Conservation (phyloP, 2,888 invertebrate species). For the Mythimna impura region DNA sequence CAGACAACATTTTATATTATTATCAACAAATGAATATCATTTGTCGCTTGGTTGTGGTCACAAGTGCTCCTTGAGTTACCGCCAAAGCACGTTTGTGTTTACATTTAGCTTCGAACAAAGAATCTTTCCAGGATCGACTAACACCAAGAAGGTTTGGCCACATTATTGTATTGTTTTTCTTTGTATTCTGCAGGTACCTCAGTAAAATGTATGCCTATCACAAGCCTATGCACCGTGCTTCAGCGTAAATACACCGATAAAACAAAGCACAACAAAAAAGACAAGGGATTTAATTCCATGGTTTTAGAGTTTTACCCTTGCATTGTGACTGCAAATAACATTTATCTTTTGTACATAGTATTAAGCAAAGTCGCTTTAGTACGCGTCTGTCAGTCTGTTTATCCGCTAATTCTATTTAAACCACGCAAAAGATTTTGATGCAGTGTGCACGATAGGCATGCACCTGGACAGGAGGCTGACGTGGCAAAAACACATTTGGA, state of each 20-base stretch:
- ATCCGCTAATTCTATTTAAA: too few species aligned
- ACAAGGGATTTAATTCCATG: background rate
- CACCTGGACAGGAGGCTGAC: too few species aligned
- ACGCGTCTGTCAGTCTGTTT: too few species aligned
- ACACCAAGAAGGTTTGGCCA: constrained; percentile 30
- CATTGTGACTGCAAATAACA: background rate
- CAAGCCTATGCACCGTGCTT: constrained; percentile 5
- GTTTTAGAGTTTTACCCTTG: background rate
- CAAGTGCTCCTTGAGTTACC: constrained; percentile 57
- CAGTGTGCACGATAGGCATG: too few species aligned
- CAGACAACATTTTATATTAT: background rate
- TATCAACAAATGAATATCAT: constrained; percentile 57
- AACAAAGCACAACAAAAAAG: background rate
- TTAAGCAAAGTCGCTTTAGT: too few species aligned
- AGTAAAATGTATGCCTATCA: constrained; percentile 12
- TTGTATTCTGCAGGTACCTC: constrained; percentile 40
- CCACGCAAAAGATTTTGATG: too few species aligned
- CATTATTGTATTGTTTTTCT: constrained; percentile 41
- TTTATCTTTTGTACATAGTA: background rate
- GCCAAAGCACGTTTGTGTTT: constrained; percentile 52
- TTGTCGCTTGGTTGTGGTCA: constrained; percentile 58
- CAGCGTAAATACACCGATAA: constrained; percentile 11
- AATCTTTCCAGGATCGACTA: constrained; percentile 37
- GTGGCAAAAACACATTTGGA: too few species aligned
- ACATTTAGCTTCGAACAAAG: constrained; percentile 50